These are phyloP conservation scores for Takifugu bimaculatus DNA, from an alignment of 2,113 vertebrate species.

Conservation along the genomic window DNA sequence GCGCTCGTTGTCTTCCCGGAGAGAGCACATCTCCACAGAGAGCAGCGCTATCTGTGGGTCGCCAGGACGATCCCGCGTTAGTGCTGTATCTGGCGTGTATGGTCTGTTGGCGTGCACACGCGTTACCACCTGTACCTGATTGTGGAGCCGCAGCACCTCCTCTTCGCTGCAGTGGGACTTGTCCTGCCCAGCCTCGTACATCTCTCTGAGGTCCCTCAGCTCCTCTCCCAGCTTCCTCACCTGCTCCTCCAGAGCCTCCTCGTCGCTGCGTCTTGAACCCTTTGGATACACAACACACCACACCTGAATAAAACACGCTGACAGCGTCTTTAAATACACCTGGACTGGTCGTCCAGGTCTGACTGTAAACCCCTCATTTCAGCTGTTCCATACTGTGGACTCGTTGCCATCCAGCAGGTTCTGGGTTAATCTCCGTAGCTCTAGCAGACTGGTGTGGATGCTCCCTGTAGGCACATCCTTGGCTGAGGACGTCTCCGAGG, in stretches of 20 bases:
- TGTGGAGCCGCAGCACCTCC: slow-evolving; percentile 87
- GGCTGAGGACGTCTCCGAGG: slow-evolving; percentile 93
- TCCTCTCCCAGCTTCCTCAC: slow-evolving; percentile 90
- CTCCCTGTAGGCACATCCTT: slow-evolving; percentile 92
- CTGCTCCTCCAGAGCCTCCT: slow-evolving; percentile 94
- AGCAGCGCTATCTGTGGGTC: slow-evolving; percentile 84
- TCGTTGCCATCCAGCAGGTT: slow-evolving; percentile 91
- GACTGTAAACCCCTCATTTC: not conserved
- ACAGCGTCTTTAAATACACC: not conserved
- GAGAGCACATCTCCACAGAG: slow-evolving; percentile 86
- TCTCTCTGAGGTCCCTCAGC: slow-evolving; percentile 82
- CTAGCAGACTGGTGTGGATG: slow-evolving; percentile 85
- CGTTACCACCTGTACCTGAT: slow-evolving; percentile 77
- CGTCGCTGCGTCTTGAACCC: slow-evolving; percentile 88
- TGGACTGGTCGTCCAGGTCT: not conserved
- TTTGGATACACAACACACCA: slow-evolving; percentile 52
- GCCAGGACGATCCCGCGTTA: not conserved
- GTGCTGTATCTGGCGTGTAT: not conserved
- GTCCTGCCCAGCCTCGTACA: slow-evolving; percentile 86
- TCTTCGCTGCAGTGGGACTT: slow-evolving; percentile 82
- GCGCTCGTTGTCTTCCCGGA: slow-evolving; percentile 85
- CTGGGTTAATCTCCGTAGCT: slow-evolving; percentile 93
- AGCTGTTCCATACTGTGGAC: slow-evolving; percentile 79
- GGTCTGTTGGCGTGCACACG: not conserved
- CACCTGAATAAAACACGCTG: not conserved